Conservation (phyloP, 2,113 vertebrate genomes). For the Sebastes fasciatus region DNA sequence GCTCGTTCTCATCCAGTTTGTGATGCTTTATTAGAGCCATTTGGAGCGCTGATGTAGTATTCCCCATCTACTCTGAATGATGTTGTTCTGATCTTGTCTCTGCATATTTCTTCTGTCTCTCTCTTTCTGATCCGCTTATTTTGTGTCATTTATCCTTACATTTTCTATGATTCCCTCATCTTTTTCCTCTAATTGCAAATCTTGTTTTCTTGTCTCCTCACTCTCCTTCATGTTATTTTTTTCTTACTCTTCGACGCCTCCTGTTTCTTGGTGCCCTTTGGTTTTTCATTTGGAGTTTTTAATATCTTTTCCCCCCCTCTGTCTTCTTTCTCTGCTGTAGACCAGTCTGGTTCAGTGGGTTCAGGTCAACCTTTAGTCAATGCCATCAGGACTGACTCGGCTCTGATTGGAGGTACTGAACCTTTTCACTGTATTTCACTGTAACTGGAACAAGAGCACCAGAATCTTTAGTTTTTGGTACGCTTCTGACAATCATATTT, state of each 20-base stretch:
- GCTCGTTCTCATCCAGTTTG: conserved; percentile 34
- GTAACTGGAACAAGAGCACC: not conserved
- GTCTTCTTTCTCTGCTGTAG: conserved; percentile 78
- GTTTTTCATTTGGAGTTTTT: not conserved
- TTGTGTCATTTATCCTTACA: not conserved
- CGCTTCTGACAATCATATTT: not conserved
- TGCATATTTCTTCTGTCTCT: conserved; percentile 18
- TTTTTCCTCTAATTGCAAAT: not conserved
- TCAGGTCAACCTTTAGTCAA: conserved; percentile 91
- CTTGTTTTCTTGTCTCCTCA: not conserved
- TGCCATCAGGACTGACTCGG: conserved; percentile 91
- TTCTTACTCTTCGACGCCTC: not conserved
- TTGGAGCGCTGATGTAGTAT: conserved; percentile 22
- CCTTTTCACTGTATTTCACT: conserved; percentile 25
- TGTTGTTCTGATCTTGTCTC: conserved; percentile 37
- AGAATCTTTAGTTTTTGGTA: not conserved
- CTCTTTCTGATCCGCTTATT: not conserved
- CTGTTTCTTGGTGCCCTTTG: not conserved
- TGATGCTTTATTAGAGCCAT: conserved; percentile 13
- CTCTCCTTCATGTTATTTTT: not conserved
- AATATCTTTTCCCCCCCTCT: not conserved
- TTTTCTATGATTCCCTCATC: not conserved
- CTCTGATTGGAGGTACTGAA: conserved; percentile 94
- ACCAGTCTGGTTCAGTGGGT: conserved; percentile 91
- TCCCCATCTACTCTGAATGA: conserved; percentile 38